phyloP scores from a whole-genome alignment of 2,888 invertebrate species.

The Drosophila mimica region DNA sequence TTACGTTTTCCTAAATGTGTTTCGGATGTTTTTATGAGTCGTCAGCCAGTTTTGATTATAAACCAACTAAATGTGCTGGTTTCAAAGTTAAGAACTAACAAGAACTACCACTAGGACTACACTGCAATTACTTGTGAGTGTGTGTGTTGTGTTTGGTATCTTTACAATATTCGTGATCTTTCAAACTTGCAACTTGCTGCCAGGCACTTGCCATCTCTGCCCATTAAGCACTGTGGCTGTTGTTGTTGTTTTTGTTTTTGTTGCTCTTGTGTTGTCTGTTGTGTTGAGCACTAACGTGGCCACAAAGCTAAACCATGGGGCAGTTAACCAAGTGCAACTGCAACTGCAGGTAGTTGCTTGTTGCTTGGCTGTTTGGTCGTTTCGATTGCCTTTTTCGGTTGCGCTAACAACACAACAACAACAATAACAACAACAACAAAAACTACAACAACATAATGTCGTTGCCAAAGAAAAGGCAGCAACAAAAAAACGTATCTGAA shows the following conservation, averaged over 20 bases:
- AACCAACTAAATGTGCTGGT: background rate
- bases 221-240: background rate
- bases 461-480: constrained; percentile 36
- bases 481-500: constrained; percentile 57
- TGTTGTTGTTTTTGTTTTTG: background rate
- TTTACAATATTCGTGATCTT: constrained; percentile 26
- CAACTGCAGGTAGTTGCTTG: constrained; percentile 16
- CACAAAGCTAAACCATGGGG: constrained; percentile 29
- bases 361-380: constrained; percentile 14
- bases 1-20: background rate
- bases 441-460: constrained; percentile 27
- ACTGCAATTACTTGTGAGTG: constrained; percentile 12
- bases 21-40: background rate
- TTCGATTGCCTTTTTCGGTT: constrained; percentile 58
- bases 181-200: constrained; percentile 24
- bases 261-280: background rate
- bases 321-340: constrained; percentile 20
- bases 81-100: background rate
- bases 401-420: constrained; percentile 24
- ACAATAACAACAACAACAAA: background rate
- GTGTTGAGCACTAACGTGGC: constrained; percentile 5
- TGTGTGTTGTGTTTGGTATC: constrained; percentile 10
- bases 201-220: constrained; percentile 28
- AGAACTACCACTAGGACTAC: background rate
- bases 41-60: background rate